Evolutionary conservation across 2,113 vertebrate genomes (phyloP).

Genomic region (Rhombomys opimus): DNA sequence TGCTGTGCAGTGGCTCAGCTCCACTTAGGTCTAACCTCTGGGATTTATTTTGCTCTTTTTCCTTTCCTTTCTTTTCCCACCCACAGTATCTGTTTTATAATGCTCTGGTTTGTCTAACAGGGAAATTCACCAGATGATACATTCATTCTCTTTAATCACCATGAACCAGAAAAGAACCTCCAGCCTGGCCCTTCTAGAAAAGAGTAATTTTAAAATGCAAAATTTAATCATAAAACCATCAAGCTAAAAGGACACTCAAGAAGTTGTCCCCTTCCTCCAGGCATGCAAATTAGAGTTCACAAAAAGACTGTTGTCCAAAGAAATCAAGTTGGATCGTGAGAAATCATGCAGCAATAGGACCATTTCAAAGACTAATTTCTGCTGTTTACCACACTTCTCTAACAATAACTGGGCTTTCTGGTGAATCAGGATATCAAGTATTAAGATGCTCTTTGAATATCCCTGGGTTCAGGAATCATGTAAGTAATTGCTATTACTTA

Average conservation of each 20-base stretch:
- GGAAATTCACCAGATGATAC: not conserved
- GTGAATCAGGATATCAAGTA: conserved; percentile 49
- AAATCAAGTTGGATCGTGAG: conserved; percentile 32
- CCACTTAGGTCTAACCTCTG: not conserved
- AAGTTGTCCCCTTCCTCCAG: conserved; percentile 34
- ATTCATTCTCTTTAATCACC: conserved; percentile 30
- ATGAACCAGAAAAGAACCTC: not conserved
- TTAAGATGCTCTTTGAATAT: conserved; percentile 48
- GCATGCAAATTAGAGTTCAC: conserved; percentile 24
- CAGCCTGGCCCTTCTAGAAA: conserved; percentile 11
- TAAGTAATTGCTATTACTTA: conserved; percentile 12
- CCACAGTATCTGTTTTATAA: not conserved
- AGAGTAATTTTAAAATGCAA: conserved; percentile 43
- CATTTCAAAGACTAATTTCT: conserved; percentile 58
- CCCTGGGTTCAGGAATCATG: not conserved
- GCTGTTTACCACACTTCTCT: conserved; percentile 16
- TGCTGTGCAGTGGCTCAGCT: not conserved
- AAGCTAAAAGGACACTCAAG: conserved; percentile 50
- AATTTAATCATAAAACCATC: conserved; percentile 57
- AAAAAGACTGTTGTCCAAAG: conserved; percentile 10
- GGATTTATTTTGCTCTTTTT: not conserved
- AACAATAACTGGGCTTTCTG: conserved; percentile 38
- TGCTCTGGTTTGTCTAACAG: not conserved
- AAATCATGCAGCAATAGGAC: conserved; percentile 33
- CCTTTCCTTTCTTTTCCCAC: not conserved